Evolutionary conservation across 23 tunicate species (phyloP), one percentile per base, ranked within the genome.

Genomic region (Corella eumyota): DNA sequence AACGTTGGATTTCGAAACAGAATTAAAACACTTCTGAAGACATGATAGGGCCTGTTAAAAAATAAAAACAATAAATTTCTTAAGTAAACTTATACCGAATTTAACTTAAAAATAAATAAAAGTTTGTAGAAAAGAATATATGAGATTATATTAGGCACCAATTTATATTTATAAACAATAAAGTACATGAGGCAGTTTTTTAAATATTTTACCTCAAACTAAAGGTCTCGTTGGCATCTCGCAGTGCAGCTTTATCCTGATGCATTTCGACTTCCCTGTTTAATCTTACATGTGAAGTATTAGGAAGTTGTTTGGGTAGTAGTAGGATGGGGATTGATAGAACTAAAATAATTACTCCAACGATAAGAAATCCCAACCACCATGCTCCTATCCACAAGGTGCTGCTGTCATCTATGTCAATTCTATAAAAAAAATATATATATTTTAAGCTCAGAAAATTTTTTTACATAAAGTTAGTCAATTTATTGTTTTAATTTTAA

Each of bases 281-380:
- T 28, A 68, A 38, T 36, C 81, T 53, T 32, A 60, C 34, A 7
- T 63, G 53, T 19, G 72, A 71, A 9, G 93, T 74, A 31, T 66
- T 60, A 29, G 93, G 93, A 17, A 83, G 67, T 32, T 61, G 76
- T 31, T 67, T 61, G 36, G 93, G 93, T 53, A 66, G 59, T 27
- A 83, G 56, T 22, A 74, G 58, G 20, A 83, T 74, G 20, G 93
- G 93, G 51, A 83, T 32, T 45, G 77, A 61, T 21, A 68, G 38
- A 38, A 75, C 40, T 4, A 83, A 51, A 7, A 62, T 22, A 0
- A 75, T 27, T 33, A 68, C 50, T 28, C 82, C 93, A 27, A 66
- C 81, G 11, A 74, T 50, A 1, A 83, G 33, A 25, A 74, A 83
- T 19, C 93, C 93, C 0, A 83, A 60, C 93, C 93, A 83, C 93